phyloP scores from a whole-genome alignment of 2,888 invertebrate genomes.

The Pristionchus arcanus region DNA sequence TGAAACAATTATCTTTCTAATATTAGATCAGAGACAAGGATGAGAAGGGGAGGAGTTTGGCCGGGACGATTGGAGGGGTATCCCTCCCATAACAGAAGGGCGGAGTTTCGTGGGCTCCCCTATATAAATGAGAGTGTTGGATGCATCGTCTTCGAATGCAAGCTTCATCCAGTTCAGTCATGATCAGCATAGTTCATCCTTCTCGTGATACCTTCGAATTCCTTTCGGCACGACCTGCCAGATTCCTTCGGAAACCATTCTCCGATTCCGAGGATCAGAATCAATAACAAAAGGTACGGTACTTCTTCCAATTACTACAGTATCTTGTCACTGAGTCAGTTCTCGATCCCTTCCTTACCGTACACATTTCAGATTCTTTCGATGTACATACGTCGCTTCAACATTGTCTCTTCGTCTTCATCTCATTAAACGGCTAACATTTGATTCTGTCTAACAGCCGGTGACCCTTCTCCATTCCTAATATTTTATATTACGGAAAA shows the following conservation, averaged over 20 bases:
- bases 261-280: slow-evolving; percentile 20
- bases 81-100: no score
- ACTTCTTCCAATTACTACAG: neutral
- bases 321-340: neutral
- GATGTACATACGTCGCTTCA: neutral
- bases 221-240: slow-evolving; percentile 58
- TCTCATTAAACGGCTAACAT: neutral
- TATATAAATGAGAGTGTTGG: slow-evolving; percentile 13
- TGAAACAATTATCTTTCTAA: neutral
- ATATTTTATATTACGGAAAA: neutral
- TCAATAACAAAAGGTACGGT: slow-evolving; percentile 1
- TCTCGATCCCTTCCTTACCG: neutral
- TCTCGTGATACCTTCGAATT: slow-evolving; percentile 67
- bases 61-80: no score
- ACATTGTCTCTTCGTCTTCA: neutral
- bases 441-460: neutral
- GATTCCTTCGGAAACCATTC: slow-evolving; percentile 47
- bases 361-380: slow-evolving; percentile 16
- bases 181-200: slow-evolving; percentile 73
- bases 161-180: slow-evolving; percentile 34
- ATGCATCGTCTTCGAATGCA: slow-evolving; percentile 11
- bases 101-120: slow-evolving; percentile 9
- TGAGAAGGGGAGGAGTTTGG: neutral
- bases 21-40: neutral
- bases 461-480: neutral